phyloP scores from a whole-genome alignment of 92 coral and sea anemone genomes.

The Porites cylindrica region DNA sequence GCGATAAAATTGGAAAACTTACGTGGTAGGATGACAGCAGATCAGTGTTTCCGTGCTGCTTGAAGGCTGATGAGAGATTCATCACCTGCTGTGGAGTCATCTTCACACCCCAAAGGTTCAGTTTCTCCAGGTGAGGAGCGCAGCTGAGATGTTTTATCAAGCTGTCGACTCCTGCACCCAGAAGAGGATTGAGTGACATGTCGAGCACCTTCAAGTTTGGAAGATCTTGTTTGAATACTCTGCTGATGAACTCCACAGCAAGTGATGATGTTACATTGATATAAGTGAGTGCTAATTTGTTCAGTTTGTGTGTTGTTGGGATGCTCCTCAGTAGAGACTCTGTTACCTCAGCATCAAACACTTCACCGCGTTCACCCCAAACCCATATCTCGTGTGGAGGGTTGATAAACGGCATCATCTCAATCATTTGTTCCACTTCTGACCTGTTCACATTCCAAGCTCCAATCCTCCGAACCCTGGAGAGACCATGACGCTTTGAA shows the following conservation, averaged over 20 bases:
- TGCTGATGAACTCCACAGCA: neutral
- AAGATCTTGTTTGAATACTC: neutral
- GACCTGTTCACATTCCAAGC: neutral
- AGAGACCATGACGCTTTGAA: neutral
- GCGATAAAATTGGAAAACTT: neutral
- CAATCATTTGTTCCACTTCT: neutral
- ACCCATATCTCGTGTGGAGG: rapidly evolving
- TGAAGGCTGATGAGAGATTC: neutral
- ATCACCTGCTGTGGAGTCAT: neutral
- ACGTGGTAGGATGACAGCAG: neutral
- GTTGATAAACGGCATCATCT: neutral
- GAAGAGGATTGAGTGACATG: neutral
- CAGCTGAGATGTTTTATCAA: neutral
- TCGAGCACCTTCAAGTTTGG: neutral
- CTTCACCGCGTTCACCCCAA: neutral
- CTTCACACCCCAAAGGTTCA: neutral
- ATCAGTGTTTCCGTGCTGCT: neutral
- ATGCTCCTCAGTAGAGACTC: neutral
- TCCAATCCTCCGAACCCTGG: neutral
- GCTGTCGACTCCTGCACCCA: neutral
- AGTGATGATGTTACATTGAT: neutral
- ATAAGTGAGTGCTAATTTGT: neutral
- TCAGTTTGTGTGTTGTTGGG: neutral
- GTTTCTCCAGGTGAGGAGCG: neutral
- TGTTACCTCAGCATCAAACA: neutral